Evolutionary conservation across 1,140 invertebrate species (phyloP).

Genomic region (Lutraria rhynchaena): DNA sequence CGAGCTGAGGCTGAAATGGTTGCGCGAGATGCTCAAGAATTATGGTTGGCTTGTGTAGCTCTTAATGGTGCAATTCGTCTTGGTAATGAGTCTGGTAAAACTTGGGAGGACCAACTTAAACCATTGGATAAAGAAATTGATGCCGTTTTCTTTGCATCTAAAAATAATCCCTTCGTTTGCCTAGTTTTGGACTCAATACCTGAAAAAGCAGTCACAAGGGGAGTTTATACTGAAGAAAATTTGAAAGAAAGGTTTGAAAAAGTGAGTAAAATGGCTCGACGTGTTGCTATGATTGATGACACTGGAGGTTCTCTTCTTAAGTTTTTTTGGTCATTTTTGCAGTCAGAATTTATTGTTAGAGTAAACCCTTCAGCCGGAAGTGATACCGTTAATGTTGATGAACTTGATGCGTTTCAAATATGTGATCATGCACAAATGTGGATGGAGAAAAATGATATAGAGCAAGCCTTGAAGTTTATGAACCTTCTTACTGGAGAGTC

Average conservation of each 20-base stretch:
- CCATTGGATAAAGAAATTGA: conserved; percentile 90
- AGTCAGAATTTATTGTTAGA: conserved; percentile 85
- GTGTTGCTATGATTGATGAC: conserved; percentile 92
- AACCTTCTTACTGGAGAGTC: conserved; percentile 94
- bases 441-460: conserved; percentile 92
- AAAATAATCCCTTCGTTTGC: conserved; percentile 86
- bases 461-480: conserved; percentile 93
- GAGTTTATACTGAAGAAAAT: conserved; percentile 93
- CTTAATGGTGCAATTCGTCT: conserved; percentile 89
- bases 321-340: conserved; percentile 94
- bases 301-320: conserved; percentile 89
- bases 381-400: conserved; percentile 82
- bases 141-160: conserved; percentile 84
- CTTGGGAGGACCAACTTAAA: conserved; percentile 84
- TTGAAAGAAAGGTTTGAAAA: conserved; percentile 92
- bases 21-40: conserved; percentile 90
- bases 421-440: conserved; percentile 91
- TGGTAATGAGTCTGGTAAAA: conserved; percentile 79
- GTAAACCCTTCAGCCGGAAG: conserved; percentile 82
- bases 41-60: conserved; percentile 96
- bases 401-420: conserved; percentile 92
- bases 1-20: conserved; percentile 91
- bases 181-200: conserved; percentile 91
- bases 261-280: conserved; percentile 85
- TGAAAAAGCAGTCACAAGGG: conserved; percentile 88